These are phyloP conservation scores for Spodoptera frugiperda DNA, from an alignment of 1,140 invertebrate genomes.

Conservation along the genomic window DNA sequence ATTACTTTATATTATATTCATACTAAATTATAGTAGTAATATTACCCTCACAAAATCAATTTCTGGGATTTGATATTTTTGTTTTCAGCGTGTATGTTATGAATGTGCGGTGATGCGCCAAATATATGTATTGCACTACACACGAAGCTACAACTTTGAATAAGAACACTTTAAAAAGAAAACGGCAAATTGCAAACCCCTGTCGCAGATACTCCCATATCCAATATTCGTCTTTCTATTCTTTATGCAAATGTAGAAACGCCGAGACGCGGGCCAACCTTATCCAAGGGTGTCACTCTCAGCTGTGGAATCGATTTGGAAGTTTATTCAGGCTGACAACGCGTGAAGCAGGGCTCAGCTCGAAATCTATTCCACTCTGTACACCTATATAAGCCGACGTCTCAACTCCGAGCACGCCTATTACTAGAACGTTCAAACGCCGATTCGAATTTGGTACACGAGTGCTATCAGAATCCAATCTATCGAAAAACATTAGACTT, in stretches of 20 bases:
- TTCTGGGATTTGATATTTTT: too few relatives aligned
- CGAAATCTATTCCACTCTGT: constrained; percentile 65
- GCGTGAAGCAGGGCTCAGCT: constrained; percentile 69
- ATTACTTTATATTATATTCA: too few relatives aligned
- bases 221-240: constrained; percentile 69
- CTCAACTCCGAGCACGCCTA: constrained; percentile 46
- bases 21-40: too few relatives aligned
- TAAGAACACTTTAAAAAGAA: constrained; percentile 30
- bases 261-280: constrained; percentile 71
- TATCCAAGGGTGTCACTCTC: constrained; percentile 81
- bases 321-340: constrained; percentile 83
- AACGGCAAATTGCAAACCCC: constrained; percentile 41
- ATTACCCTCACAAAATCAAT: too few relatives aligned
- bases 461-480: constrained; percentile 48
- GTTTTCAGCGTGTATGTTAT: neutral
- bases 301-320: constrained; percentile 83
- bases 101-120: neutral
- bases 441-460: constrained; percentile 45
- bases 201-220: constrained; percentile 38
- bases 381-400: constrained; percentile 59
- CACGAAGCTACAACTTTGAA: constrained; percentile 24
- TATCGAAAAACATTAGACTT: constrained; percentile 51
- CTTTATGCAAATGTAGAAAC: constrained; percentile 81
- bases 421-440: constrained; percentile 45
- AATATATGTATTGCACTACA: constrained; percentile 17